Evolutionary conservation across 2,797 vertebrate genomes (phyloP).

Genomic region (Periophthalmus magnuspinnatus): DNA sequence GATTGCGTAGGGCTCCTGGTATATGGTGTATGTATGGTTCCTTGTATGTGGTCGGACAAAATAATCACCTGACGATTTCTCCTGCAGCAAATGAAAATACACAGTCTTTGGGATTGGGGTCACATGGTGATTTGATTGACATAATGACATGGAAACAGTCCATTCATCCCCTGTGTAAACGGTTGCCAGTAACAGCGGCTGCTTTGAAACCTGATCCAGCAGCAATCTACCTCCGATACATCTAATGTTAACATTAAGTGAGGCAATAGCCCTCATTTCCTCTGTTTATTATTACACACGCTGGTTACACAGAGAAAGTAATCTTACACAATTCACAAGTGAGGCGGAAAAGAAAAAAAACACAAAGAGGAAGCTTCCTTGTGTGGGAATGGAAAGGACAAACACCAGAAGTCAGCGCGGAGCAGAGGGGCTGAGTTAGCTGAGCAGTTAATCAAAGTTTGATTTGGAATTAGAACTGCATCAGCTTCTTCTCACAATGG

Average conservation of each 20-base stretch:
- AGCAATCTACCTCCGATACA: constrained; percentile 55
- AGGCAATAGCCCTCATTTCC: constrained; percentile 69
- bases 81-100: constrained; percentile 35
- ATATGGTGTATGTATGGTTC: constrained; percentile 9
- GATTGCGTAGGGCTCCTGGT: not conserved
- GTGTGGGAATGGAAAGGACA: constrained; percentile 56
- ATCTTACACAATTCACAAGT: constrained; percentile 69
- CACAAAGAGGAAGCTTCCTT: constrained; percentile 56
- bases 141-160: constrained; percentile 50
- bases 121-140: constrained; percentile 49
- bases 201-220: constrained; percentile 57
- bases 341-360: constrained; percentile 31
- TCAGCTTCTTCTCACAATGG: not conserved
- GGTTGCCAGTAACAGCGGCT: constrained; percentile 14
- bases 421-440: constrained; percentile 19
- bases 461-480: constrained; percentile 18
- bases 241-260: constrained; percentile 65
- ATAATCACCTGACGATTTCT: constrained; percentile 38
- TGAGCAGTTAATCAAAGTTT: constrained; percentile 19
- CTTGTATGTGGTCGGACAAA: constrained; percentile 28
- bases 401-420: constrained; percentile 40
- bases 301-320: constrained; percentile 63
- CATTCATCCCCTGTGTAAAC: constrained; percentile 47
- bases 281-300: constrained; percentile 71
- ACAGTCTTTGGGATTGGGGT: constrained; percentile 36